A percentile compares a stretch with the other conserved stretches of the same genome.
Conservation (phyloP, 2,797 vertebrate genomes). For the Channallabes apus region DNA sequence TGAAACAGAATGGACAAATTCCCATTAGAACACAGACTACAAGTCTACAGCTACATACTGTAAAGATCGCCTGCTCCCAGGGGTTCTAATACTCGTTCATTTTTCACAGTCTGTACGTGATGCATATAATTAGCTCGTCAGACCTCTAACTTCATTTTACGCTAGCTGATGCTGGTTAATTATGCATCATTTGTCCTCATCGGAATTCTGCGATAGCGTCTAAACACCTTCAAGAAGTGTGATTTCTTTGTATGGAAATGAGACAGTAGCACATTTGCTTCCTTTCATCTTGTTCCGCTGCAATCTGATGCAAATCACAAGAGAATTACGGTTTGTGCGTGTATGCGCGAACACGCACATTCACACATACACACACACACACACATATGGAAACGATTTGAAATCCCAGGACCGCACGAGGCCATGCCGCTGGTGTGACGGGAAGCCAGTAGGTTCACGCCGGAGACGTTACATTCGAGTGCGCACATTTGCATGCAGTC, state of each 20-base stretch:
- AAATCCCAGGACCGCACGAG: not conserved
- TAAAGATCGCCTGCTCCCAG: not conserved
- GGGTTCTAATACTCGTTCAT: not conserved
- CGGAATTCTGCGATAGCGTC: not conserved
- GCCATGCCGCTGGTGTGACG: not conserved
- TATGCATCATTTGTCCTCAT: not conserved
- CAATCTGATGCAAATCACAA: not conserved
- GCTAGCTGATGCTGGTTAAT: not conserved
- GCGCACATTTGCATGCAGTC: slow-evolving; percentile 12
- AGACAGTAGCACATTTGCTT: slow-evolving; percentile 17
- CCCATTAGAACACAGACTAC: not conserved
- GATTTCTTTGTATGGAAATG: not conserved
- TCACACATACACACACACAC: slow-evolving; percentile 4
- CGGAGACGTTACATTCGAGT: not conserved
- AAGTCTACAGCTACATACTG: not conserved
- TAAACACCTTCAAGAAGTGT: not conserved
- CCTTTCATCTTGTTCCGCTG: not conserved
- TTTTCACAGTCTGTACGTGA: not conserved
- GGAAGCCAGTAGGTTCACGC: not conserved
- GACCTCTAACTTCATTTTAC: not conserved
- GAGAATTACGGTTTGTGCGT: not conserved
- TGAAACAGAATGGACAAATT: not conserved
- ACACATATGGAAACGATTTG: not conserved
- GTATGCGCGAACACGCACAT: not conserved
- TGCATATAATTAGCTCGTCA: not conserved